Base-by-base conservation (phyloP, 2,113 vertebrate species). In the Platysteira castanea region DNA sequence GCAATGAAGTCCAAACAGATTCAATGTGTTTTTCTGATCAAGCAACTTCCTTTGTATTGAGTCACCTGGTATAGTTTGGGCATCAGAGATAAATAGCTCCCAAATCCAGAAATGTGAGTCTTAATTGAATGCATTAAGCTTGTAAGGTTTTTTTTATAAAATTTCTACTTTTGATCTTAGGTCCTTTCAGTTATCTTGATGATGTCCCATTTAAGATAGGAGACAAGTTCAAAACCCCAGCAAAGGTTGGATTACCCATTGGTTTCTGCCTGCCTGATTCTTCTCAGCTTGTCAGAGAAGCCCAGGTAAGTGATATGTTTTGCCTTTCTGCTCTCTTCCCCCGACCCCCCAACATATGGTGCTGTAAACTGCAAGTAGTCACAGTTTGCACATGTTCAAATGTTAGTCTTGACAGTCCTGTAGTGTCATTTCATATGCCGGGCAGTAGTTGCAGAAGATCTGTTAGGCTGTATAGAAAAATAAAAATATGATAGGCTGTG, bases 161-260 rank as follows among this genome's bases (percentile, higher is more conserved):
- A 81, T 78, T 96, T 97, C 87, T 96, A 64, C 77, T 94, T 93
- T 96, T 96, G 85, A 94, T 96, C 89, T 30, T 94, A 99, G 99
- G 99, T 96, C 98, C 98, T 97, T 98, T 99, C 98, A 99, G 99
- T 97, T 99, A 99, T 96, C 98, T 99, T 97, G 99, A 99, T 96
- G 99, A 99, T 75, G 99, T 99, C 98, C 99, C 99, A 92, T 99
- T 99, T 98, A 99, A 99, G 98, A 98, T 99, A 95, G 99, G 99
- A 95, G 99, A 99, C 79, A 99, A 99, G 95, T 99, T 99, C 97
- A 98, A 98, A 97, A 98, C 97, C 89, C 99, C 99, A 78, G 98
- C 98, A 52, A 99, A 99, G 98, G 98, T 99, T 96, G 99, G 99
- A 89, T 96, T 99, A 53, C 99, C 99, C 74, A 98, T 99, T 84